A percentile compares a stretch with the other conserved stretches of the same genome.
Conservation (phyloP, 2,888 invertebrate genomes). For the Drosophila sordidula region DNA sequence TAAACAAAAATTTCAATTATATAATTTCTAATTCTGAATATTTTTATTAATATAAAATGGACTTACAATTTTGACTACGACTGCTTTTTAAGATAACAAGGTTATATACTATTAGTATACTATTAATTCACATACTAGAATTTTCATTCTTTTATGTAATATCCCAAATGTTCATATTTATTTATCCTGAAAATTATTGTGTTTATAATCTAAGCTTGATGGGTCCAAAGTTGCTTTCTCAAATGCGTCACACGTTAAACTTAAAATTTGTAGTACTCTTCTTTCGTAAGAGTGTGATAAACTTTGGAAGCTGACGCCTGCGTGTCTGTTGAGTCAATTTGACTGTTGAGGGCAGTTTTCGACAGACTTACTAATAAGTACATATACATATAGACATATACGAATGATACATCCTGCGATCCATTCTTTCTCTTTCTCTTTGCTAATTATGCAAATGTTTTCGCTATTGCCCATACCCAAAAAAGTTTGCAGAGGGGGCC, state of each 20-base stretch:
- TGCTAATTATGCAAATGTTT: slow-evolving; percentile 64
- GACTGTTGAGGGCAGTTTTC: slow-evolving; percentile 23
- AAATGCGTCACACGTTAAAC: not conserved
- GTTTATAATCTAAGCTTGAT: not conserved
- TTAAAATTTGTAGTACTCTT: not conserved
- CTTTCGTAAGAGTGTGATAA: slow-evolving; percentile 13
- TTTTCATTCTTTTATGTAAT: too few species aligned
- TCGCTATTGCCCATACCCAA: slow-evolving; percentile 38
- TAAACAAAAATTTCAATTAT: too few species aligned
- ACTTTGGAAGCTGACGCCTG: slow-evolving; percentile 54
- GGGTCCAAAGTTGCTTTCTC: not conserved
- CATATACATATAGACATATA: slow-evolving; percentile 11
- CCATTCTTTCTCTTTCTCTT: slow-evolving; percentile 5
- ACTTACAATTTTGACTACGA: too few species aligned
- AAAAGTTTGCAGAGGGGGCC: slow-evolving; percentile 14
- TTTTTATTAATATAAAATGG: too few species aligned
- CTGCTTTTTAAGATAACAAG: too few species aligned
- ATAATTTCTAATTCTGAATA: too few species aligned
- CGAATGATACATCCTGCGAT: slow-evolving; percentile 37
- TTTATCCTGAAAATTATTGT: too few species aligned
- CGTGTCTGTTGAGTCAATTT: slow-evolving; percentile 58
- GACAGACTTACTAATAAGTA: slow-evolving; percentile 23
- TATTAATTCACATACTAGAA: too few species aligned
- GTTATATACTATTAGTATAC: too few species aligned
- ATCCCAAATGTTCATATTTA: too few species aligned